These are phyloP conservation scores for Lepidotrigona ventralis DNA, from an alignment of 1,140 invertebrate genomes.

Conservation along the genomic window DNA sequence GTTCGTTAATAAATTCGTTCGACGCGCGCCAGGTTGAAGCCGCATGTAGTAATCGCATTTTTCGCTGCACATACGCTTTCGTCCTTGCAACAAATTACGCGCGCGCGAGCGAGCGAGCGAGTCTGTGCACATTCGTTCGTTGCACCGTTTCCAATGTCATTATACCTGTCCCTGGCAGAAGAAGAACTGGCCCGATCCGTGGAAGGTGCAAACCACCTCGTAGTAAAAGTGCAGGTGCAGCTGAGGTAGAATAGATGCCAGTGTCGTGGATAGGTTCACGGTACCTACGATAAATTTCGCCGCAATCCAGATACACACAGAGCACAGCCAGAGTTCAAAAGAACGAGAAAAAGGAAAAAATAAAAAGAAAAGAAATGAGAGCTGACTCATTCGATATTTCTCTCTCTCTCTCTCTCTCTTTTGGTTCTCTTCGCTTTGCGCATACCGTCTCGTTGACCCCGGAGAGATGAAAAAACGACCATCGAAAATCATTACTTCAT, in stretches of 20 bases:
- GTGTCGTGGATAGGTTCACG: conserved; percentile 37
- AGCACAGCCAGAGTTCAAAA: background rate
- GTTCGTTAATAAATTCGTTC: conserved; percentile 31
- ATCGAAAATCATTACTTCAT: conserved; percentile 20
- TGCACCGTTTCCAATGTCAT: conserved; percentile 39
- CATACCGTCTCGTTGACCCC: background rate
- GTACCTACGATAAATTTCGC: conserved; percentile 52
- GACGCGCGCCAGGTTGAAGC: background rate
- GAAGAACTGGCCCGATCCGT: conserved; percentile 19
- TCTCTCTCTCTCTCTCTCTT: background rate
- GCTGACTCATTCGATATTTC: background rate
- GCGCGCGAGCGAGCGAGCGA: background rate
- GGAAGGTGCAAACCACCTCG: conserved; percentile 27
- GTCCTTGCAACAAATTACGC: conserved; percentile 17
- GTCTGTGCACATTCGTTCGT: conserved; percentile 5
- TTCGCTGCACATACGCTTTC: conserved; percentile 16
- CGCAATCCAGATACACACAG: conserved; percentile 37
- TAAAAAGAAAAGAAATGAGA: background rate
- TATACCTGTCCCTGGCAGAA: conserved; percentile 27
- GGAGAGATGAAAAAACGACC: background rate
- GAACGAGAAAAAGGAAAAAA: background rate
- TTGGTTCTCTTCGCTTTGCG: background rate
- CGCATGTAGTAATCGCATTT: background rate
- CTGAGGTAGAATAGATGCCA: conserved; percentile 34
- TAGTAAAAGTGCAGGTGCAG: conserved; percentile 54